These are phyloP conservation scores for Pseudomugil tenellus DNA, from an alignment of 2,797 vertebrate species.

Conservation along the genomic window DNA sequence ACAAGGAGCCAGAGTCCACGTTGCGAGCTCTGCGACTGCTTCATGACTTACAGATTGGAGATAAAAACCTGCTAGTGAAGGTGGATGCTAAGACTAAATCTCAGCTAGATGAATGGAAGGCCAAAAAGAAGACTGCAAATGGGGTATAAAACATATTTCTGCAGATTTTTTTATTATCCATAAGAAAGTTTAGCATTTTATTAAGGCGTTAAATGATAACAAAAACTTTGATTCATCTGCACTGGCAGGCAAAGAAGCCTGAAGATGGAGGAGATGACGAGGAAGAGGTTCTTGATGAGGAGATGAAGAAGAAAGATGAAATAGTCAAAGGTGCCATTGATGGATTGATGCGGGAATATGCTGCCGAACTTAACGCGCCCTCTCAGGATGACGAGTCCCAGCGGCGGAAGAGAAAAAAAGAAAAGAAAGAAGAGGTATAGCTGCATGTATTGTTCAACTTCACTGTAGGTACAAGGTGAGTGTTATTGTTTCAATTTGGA, in stretches of 20 bases:
- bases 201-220: not conserved
- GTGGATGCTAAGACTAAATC: constrained; percentile 99
- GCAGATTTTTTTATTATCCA: not conserved
- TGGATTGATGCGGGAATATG: constrained; percentile 95
- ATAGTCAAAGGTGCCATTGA: constrained; percentile 95
- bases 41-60: constrained; percentile 96
- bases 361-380: constrained; percentile 94
- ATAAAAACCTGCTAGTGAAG: constrained; percentile 97
- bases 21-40: constrained; percentile 92
- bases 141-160: constrained; percentile 86
- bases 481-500: not conserved
- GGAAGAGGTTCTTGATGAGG: constrained; percentile 93
- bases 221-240: not conserved
- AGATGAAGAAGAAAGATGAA: constrained; percentile 95
- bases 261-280: constrained; percentile 82
- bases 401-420: constrained; percentile 96
- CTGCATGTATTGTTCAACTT: not conserved
- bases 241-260: constrained; percentile 82
- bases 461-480: not conserved
- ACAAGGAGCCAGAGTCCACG: constrained; percentile 98
- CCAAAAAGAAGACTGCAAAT: constrained; percentile 93
- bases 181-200: not conserved
- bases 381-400: constrained; percentile 95
- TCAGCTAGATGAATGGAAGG: constrained; percentile 98
- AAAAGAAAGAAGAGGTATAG: constrained; percentile 94